Evolutionary conservation across 2,113 vertebrate species (phyloP).

Genomic region (Melozone crissalis): DNA sequence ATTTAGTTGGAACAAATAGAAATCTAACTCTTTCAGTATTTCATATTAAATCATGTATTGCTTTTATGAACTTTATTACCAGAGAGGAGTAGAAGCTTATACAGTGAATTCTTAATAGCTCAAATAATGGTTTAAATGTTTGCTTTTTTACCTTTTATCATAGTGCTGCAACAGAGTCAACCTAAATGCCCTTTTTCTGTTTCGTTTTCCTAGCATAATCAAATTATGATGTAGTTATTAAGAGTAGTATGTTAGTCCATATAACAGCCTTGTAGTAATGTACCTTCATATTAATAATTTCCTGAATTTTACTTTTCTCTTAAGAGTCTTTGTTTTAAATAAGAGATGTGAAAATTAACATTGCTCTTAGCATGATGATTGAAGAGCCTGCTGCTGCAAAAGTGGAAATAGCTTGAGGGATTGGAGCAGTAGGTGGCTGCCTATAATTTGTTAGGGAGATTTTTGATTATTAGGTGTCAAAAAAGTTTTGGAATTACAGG

Average conservation of each 20-base stretch:
- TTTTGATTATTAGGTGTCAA: not conserved
- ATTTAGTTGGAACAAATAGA: not conserved
- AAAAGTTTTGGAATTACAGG: not conserved
- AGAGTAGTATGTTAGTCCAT: not conserved
- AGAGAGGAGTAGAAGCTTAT: not conserved
- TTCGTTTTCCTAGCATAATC: not conserved
- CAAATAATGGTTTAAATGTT: not conserved
- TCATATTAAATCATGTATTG: not conserved
- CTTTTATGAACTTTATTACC: slow-evolving; percentile 16
- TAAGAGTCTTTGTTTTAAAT: not conserved
- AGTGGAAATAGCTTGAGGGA: not conserved
- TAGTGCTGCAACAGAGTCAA: not conserved
- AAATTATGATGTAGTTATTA: not conserved
- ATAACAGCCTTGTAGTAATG: not conserved
- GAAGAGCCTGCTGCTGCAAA: not conserved
- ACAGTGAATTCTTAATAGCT: not conserved
- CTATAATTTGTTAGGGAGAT: not conserved
- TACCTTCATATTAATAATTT: not conserved
- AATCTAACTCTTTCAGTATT: slow-evolving; percentile 16
- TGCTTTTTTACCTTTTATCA: not conserved
- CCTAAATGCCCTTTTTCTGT: not conserved
- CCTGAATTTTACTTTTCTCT: not conserved
- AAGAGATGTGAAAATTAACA: not conserved
- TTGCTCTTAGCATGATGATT: not conserved
- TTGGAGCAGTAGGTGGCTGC: not conserved